These are phyloP conservation scores for Elysia crispata DNA, from an alignment of 2,888 invertebrate species.

Conservation along the genomic window DNA sequence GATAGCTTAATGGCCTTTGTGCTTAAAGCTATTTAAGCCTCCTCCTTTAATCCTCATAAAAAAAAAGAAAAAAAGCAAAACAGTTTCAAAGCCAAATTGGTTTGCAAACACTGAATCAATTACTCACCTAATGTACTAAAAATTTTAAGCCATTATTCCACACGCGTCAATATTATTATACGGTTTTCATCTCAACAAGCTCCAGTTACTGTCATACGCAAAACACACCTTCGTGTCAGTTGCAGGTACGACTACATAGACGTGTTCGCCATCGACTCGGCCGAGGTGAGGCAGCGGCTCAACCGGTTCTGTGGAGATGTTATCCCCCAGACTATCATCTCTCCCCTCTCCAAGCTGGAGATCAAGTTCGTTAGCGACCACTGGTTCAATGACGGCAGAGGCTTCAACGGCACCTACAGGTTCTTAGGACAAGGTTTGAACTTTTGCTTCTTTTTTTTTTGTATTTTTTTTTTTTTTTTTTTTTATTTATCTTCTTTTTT, in stretches of 20 bases:
- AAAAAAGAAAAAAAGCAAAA: no score
- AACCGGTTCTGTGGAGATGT: slow-evolving; percentile 68
- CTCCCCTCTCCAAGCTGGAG: slow-evolving; percentile 70
- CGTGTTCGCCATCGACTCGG: slow-evolving; percentile 68
- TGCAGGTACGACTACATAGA: slow-evolving; percentile 74
- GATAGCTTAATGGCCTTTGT: no score
- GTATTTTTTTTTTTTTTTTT: neutral
- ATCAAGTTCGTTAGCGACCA: slow-evolving; percentile 72
- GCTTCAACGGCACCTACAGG: slow-evolving; percentile 67
- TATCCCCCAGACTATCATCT: slow-evolving; percentile 68
- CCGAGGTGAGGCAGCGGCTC: slow-evolving; percentile 64
- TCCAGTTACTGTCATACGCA: neutral
- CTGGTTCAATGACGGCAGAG: slow-evolving; percentile 63
- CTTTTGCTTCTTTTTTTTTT: no score
- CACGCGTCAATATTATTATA: no score
- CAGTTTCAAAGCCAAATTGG: no score
- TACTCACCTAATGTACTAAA: no score
- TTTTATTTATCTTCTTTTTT: no score
- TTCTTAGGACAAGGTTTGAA: slow-evolving; percentile 70
- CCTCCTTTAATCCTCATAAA: no score
- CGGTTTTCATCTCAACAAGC: no score
- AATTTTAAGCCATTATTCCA: no score
- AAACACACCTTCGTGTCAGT: slow-evolving; percentile 54
- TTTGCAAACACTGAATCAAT: no score
- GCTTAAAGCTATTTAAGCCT: no score